Evolutionary conservation across 2,888 invertebrate genomes (phyloP), one percentile per base, ranked within the genome.

Genomic region (Xestia sexstrigata): DNA sequence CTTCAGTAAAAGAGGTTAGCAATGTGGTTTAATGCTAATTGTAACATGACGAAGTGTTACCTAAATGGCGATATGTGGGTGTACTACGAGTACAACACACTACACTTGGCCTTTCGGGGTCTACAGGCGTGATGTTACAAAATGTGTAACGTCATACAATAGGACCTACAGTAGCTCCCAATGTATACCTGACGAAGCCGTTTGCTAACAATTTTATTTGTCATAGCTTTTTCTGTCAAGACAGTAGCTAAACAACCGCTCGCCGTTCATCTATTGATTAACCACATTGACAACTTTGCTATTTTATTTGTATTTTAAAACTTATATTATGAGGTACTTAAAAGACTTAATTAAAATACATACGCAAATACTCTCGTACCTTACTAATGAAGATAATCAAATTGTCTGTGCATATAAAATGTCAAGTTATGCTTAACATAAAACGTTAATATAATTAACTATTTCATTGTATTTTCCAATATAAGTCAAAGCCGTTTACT

Each of bases 341-440:
- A 26, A 47, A 23, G 9, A 26, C 9, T 23, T 30, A 49, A 62
- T 4, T 15, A 30, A 62, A 62, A 39, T 49, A 39, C 23, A 20
- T 7, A 49, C 42, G 30, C 20, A 49, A 65, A 23, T n/a, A 26
- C n/a, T 45, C 9, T 15, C 42, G 20, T 62, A 62, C 4, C 20
- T 20, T 35, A 42, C n/a, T 49, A 15, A 52, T 62, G 13, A 26
- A 35, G n/a, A 35, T 45, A 78, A 77, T 62, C 35, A 52, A 78
- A 78, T 45, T 45, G 0, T 45, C 26, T 30, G 42, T 42, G 49
- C 17, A 52, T 60, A 9, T 42, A 30, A 8, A 49, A 68, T 68
- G 3, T 60, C 30, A 60, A 68, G 30, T 35, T 35, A 62, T 35
- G 11, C 35, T 20, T 11, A 62, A 35, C 20, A 1, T 62, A 20